Percentiles rank a stretch among this genome's conserved stretches.
Conservation (phyloP, 2,797 vertebrate genomes). For the Falco rusticolus region DNA sequence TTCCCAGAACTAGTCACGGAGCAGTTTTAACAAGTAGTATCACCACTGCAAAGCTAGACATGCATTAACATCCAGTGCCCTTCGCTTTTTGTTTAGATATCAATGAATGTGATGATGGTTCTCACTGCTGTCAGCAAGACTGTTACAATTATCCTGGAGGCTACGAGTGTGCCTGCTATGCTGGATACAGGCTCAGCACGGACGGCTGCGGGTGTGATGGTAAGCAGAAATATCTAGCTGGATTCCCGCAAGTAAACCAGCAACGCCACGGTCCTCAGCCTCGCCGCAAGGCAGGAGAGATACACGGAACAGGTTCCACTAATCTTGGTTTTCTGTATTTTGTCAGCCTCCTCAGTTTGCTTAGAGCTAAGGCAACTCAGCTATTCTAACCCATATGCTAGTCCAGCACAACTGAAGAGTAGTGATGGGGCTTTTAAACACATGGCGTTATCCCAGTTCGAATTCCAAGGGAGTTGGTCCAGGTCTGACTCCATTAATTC, state of each 20-base stretch:
- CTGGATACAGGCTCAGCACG: slow-evolving; percentile 84
- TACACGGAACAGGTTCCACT: fast-evolving
- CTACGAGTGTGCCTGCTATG: slow-evolving; percentile 93
- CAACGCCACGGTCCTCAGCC: background rate
- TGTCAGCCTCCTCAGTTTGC: fast-evolving
- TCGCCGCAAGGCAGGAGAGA: fast-evolving
- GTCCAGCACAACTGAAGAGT: background rate
- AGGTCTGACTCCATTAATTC: background rate
- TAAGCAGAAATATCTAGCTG: slow-evolving; percentile 33
- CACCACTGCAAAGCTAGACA: background rate
- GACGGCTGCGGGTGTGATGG: slow-evolving; percentile 92
- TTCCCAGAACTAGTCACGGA: background rate
- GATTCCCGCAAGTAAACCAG: fast-evolving
- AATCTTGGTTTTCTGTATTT: fast-evolving
- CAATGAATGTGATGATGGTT: slow-evolving; percentile 84
- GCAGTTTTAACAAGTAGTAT: background rate
- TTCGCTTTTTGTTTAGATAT: slow-evolving; percentile 78
- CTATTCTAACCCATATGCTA: fast-evolving
- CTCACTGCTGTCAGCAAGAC: slow-evolving; percentile 90
- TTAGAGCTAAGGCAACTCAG: background rate
- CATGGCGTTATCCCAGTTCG: no score
- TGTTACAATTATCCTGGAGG: slow-evolving; percentile 93
- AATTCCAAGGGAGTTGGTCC: background rate
- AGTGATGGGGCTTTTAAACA: background rate
- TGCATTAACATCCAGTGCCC: background rate